Base-by-base conservation (phyloP, 2,797 vertebrate species). In the Tenualosa thibaudeaui region DNA sequence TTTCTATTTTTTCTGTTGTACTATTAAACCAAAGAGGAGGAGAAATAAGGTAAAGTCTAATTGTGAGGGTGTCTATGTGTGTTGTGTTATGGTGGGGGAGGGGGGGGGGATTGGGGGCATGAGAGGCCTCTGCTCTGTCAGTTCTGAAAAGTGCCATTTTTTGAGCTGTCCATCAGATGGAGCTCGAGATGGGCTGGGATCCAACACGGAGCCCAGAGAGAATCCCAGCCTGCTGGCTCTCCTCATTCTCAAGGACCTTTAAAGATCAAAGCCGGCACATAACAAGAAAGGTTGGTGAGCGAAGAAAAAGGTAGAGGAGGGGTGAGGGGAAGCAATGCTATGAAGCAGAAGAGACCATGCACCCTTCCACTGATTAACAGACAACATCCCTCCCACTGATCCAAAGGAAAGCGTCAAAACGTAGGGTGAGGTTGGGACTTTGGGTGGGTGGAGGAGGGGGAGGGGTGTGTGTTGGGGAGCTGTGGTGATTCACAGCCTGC, bases 181-280 rank as follows among this genome's bases (percentile, higher is more conserved):
- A 94, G 93, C 91, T 91, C 89, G 84, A 92, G 92, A 94, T 93
- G 93, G 94, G 94, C 94, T 89, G 89, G 89, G 89, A 93, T 95
- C 94, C 94, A 95, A 94, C 92, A 19, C 19, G 88, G 89, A 86
- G 90, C 91, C 93, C 93, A 92, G 90, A 92, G 94, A 95, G 94
- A 91, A 93, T 93, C 93, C 92, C 91, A 88, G 88, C 91, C 91
- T 94, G 91, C 94, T 93, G 92, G 91, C 92, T 94, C 92, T 94
- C 88, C 91, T 94, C 94, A 89, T 93, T 95, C 93, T 95, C 95
- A 96, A 96, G 94, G 95, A 95, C 94, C 94, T 95, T 96, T 96
- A 94, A 93, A 95, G 95, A 95, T 95, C 95, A 96, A 95, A 96
- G 92, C 92, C 89, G 91, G 92, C 92, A 92, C 93, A 93, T 92